Base-by-base conservation (phyloP, 2,113 vertebrate genomes). In the Atrichornis clamosus region DNA sequence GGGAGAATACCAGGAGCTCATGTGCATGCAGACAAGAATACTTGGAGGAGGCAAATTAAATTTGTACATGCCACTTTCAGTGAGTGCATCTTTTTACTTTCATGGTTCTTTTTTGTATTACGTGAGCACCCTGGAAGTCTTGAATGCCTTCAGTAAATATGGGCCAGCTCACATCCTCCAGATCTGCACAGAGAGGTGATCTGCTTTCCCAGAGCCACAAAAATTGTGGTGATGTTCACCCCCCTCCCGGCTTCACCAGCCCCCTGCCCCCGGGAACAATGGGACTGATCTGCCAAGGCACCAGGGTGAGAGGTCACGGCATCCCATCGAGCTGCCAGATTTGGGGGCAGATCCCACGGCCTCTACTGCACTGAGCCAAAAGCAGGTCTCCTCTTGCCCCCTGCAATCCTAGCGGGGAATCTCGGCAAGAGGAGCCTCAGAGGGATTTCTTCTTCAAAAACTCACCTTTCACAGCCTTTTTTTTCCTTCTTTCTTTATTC, bases 291-390 rank as follows among this genome's bases (percentile, higher is more conserved):
- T 88, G 89, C 87, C 94, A 50, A 90, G 90, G 92, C 69, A 0
- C 85, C 81, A 65, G 95, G 95, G 92, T 59, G 76, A 93, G 79
- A 82, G 96, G 96, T 96, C 96, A 76, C 2, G 8, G 92, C 79
- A 14, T 77, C 92, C 95, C 92, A 91, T 90, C 1, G 87, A 84
- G 88, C 88, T 47, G 83, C 90, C 85, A 88, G 95, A 91, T 86
- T 62, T 73, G 75, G 90, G 95, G 92, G 95, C 95, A 96, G 88
- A 96, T 96, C 96, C 96, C 93, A 96, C 88, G 90, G 95, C 96
- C 92, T 76, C 90, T 84, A 21, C 74, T 4, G 2, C 86, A 68
- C 79, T 39, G 88, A 96, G 92, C 92, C 92, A 87, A 97, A 89
- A 88, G 88, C 88, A 68, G 76, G 35, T 92, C 93, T 89, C 64